Evolutionary conservation across 2,113 vertebrate species (phyloP), one percentile per base, ranked within the genome.

Genomic region (Nothobranchius furzeri): DNA sequence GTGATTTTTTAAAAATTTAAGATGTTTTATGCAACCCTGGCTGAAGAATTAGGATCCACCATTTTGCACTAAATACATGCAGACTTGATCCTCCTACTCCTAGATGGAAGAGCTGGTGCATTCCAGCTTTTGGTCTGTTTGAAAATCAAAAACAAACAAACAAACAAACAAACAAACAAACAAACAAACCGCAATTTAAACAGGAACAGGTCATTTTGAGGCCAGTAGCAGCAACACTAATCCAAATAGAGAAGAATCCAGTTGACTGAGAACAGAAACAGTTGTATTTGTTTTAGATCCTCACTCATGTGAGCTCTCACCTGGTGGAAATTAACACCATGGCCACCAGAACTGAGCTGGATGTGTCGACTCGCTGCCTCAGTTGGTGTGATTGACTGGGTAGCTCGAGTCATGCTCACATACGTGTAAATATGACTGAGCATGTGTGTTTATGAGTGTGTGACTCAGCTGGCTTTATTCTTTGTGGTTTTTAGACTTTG

Each of bases 401-500:
- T 15, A n/a, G 17, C 37, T 15, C 15, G 36, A 40, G 55, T 57
- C 36, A 12, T 6, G n/a, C 17, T 20, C n/a, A 2, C n/a, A 2
- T 12, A 42, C 6, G 37, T 52, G 61, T 12, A 52, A 51, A 55
- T 12, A 55, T 30, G 6, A n/a, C 20, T 17, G 36, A 50, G n/a
- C 60, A 42, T 4, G 63, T 14, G 49, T 37, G 43, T 30, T 3
- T 30, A 4, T 30, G 30, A 3, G 30, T 30, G 30, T 30, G 30
- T 30, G 56, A 35, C 60, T 68, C 5, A 65, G 36, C 60, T 56
- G n/a, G 14, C 7, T 57, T 37, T 35, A 74, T 24, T 20, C 15
- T 37, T 36, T 9, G 1, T 47, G 60, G 24, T 9, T 35, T 67
- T 46, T 35, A 45, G 70, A 49, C 42, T 40, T 59, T 20, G 60